A percentile compares a stretch with the other conserved stretches of the same genome.
Evolutionary conservation across 2,113 vertebrate species (phyloP).

Genomic region (Gobio gobio): DNA sequence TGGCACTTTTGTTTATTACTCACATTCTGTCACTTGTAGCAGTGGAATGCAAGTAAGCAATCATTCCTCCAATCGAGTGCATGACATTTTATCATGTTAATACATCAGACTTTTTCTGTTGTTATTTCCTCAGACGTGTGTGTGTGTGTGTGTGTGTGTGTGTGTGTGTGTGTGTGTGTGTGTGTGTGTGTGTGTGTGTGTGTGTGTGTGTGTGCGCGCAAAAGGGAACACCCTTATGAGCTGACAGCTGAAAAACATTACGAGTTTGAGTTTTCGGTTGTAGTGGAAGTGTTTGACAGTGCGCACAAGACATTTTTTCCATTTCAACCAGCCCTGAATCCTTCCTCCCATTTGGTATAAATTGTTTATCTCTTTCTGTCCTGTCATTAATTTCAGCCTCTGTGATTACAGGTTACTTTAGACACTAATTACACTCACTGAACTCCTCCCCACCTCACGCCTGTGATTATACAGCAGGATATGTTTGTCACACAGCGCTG

Average conservation of each 20-base stretch:
- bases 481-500: constrained; percentile 27
- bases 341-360: constrained; percentile 26
- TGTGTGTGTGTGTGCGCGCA: not conserved
- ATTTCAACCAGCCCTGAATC: constrained; percentile 22
- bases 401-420: constrained; percentile 57
- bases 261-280: not conserved
- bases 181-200: not conserved
- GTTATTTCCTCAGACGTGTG: not conserved
- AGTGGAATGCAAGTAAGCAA: not conserved
- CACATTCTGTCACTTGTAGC: not conserved
- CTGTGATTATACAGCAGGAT: constrained; percentile 40
- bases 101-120: not conserved
- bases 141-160: not conserved
- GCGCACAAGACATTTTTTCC: not conserved
- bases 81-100: not conserved
- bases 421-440: constrained; percentile 55
- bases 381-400: constrained; percentile 54
- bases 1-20: not conserved
- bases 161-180: not conserved
- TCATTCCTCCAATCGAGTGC: not conserved
- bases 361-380: constrained; percentile 48
- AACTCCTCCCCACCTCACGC: constrained; percentile 49
- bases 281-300: constrained; percentile 23
- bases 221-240: not conserved
- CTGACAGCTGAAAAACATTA: constrained; percentile 15